phyloP scores from a whole-genome alignment of 1,140 invertebrate genomes.

The Chlorops oryzae region DNA sequence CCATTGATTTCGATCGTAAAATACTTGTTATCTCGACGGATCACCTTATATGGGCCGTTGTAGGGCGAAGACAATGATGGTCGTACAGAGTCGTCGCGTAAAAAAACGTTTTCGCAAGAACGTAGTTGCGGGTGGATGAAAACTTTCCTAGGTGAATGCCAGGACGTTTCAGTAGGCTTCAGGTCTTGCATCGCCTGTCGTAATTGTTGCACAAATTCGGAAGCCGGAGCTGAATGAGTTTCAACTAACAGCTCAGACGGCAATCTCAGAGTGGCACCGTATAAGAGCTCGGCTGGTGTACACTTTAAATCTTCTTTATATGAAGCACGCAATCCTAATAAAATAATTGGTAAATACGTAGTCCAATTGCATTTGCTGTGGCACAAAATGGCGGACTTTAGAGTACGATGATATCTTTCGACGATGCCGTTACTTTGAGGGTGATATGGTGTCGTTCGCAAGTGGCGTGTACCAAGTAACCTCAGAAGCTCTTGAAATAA shows the following conservation, averaged over 20 bases:
- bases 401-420: constrained; percentile 43
- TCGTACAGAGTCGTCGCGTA: too few species aligned
- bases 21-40: too few species aligned
- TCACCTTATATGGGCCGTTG: too few species aligned
- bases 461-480: constrained; percentile 25
- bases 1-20: too few species aligned
- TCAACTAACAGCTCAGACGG: constrained; percentile 42
- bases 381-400: constrained; percentile 44
- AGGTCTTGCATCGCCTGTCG: constrained; percentile 17
- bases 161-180: too few species aligned
- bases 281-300: constrained; percentile 13
- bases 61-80: too few species aligned
- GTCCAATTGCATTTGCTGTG: constrained; percentile 14
- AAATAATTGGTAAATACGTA: constrained; percentile 19
- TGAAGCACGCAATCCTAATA: constrained; percentile 25
- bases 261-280: constrained; percentile 28
- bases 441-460: constrained; percentile 42
- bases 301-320: constrained; percentile 15
- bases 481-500: constrained; percentile 27
- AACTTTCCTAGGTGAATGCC: too few species aligned
- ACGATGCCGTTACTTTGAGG: constrained; percentile 45
- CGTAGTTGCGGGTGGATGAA: too few species aligned
- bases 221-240: background rate
- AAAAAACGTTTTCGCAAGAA: too few species aligned
- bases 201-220: constrained; percentile 19